Evolutionary conservation across 1,140 invertebrate species (phyloP).

Genomic region (Mya arenaria): DNA sequence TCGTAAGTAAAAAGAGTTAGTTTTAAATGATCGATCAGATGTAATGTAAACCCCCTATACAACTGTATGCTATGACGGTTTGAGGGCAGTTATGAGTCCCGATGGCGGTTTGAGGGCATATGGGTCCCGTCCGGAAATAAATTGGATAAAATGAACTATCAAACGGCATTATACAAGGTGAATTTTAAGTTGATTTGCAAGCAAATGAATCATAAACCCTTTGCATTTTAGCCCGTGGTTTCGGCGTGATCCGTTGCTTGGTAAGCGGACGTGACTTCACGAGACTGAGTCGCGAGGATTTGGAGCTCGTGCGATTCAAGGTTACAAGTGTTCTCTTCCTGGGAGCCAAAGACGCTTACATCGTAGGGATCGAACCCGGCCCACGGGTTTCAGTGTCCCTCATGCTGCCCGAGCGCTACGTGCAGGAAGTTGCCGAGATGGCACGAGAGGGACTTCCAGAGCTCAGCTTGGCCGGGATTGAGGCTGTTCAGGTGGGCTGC

Average conservation of each 20-base stretch:
- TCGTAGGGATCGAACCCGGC: constrained; percentile 37
- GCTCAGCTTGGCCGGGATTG: neutral
- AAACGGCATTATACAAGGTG: too few species aligned
- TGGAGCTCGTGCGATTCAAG: constrained; percentile 23
- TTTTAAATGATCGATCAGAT: too few species aligned
- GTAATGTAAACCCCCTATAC: too few species aligned
- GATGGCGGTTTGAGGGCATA: too few species aligned
- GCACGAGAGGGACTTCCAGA: constrained; percentile 18
- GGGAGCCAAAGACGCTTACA: constrained; percentile 15
- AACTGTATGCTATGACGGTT: too few species aligned
- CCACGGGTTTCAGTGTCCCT: neutral
- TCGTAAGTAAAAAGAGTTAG: neutral
- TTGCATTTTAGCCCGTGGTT: constrained; percentile 41
- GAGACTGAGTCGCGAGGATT: constrained; percentile 12
- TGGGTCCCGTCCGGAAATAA: too few species aligned
- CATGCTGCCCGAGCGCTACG: constrained; percentile 25
- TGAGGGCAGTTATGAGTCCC: too few species aligned
- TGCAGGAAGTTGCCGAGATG: constrained; percentile 11
- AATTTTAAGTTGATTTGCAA: too few species aligned
- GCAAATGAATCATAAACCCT: too few species aligned
- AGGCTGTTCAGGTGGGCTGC: constrained; percentile 19
- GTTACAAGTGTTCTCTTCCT: constrained; percentile 21
- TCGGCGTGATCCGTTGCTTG: constrained; percentile 14
- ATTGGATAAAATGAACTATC: too few species aligned
- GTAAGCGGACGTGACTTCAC: constrained; percentile 30